Conservation (phyloP, 2,113 vertebrate species). For the Crotophaga sulcirostris region DNA sequence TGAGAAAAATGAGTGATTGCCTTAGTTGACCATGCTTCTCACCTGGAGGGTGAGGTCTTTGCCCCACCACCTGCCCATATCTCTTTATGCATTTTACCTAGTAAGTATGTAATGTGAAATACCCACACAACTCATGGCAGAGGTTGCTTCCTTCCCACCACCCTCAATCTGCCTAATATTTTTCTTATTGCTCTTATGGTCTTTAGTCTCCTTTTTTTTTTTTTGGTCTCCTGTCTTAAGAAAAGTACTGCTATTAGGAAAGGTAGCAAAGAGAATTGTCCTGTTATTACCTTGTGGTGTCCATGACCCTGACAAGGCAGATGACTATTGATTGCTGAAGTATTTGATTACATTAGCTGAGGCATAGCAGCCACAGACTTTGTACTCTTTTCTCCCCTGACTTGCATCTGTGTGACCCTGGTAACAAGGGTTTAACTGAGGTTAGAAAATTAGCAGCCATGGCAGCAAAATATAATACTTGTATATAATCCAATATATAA, state of each 20-base stretch:
- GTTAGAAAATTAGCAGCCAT: background rate
- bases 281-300: background rate
- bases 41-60: background rate
- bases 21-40: background rate
- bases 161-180: background rate
- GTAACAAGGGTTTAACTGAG: background rate
- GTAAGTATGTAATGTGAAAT: background rate
- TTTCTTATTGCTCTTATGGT: background rate
- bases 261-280: background rate
- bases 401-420: background rate
- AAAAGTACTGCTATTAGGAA: background rate
- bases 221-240: background rate
- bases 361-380: slow-evolving; percentile 24
- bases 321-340: slow-evolving; percentile 32
- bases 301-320: background rate
- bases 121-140: too few species aligned
- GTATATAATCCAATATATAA: background rate
- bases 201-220: background rate
- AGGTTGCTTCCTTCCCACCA: background rate
- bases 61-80: background rate
- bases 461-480: background rate
- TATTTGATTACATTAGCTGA: slow-evolving; percentile 25
- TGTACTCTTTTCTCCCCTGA: slow-evolving; percentile 18
- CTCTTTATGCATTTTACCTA: background rate
- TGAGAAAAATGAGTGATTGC: background rate